Percentiles rank a stretch among this genome's conserved stretches.
These are phyloP conservation scores for Drepanosiphum platanoidis DNA, from an alignment of 2,888 invertebrate genomes.

Conservation along the genomic window DNA sequence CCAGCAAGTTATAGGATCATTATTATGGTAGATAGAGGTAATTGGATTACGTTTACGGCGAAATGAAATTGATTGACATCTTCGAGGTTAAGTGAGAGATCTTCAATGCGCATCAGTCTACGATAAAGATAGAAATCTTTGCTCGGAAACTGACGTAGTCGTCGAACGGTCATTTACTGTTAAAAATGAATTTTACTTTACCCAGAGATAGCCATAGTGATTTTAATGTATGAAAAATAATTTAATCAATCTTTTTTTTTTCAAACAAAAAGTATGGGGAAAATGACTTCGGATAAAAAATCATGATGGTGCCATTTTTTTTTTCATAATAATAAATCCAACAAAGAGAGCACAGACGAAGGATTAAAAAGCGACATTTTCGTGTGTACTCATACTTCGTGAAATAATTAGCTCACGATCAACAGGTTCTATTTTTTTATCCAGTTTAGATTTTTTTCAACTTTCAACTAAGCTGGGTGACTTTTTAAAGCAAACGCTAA, in stretches of 20 bases:
- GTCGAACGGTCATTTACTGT: neutral
- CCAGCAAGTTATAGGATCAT: neutral
- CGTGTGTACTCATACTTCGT: neutral
- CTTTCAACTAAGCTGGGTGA: neutral
- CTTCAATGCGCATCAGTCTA: neutral
- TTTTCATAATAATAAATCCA: neutral
- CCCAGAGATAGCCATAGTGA: neutral
- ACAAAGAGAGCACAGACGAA: neutral
- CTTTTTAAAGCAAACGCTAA: neutral
- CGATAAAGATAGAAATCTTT: neutral
- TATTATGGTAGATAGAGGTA: neutral
- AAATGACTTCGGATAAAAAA: neutral
- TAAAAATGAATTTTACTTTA: neutral
- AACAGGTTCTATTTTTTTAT: neutral
- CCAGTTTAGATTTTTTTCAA: neutral
- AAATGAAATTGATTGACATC: neutral
- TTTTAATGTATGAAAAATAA: neutral
- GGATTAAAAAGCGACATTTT: neutral
- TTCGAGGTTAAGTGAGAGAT: neutral
- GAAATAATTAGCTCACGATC: conserved; percentile 19
- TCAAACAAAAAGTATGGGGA: neutral
- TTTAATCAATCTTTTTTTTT: neutral
- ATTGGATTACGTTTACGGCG: neutral
- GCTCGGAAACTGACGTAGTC: neutral
- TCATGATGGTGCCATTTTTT: neutral